phyloP scores from a whole-genome alignment of 2,888 invertebrate species.

The Dynastes maya region DNA sequence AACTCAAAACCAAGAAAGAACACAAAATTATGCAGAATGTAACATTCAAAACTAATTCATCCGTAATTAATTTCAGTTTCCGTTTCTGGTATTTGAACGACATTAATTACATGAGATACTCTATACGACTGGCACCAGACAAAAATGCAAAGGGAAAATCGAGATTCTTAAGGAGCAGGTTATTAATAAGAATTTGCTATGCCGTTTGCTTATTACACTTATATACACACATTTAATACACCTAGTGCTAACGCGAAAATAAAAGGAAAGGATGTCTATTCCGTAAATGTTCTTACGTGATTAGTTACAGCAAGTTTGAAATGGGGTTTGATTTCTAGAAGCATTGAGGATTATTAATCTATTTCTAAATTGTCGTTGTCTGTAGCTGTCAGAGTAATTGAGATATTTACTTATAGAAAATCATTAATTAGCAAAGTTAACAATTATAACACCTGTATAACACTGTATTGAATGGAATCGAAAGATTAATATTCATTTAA shows the following conservation, averaged over 20 bases:
- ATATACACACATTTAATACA: not conserved
- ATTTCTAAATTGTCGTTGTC: not conserved
- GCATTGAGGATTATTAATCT: not conserved
- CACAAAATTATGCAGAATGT: not conserved
- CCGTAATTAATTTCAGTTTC: conserved; percentile 12
- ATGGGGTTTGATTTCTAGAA: not conserved
- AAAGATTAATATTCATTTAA: too few relatives aligned
- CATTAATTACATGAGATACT: not conserved
- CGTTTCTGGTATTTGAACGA: not conserved
- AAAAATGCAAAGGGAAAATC: not conserved
- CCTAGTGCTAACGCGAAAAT: not conserved
- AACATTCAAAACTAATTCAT: not conserved
- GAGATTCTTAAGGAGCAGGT: conserved; percentile 4
- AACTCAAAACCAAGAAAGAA: not conserved
- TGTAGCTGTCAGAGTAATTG: not conserved
- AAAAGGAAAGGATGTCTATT: not conserved
- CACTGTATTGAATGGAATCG: too few relatives aligned
- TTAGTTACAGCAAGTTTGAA: not conserved
- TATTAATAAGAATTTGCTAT: conserved; percentile 36
- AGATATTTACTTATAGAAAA: too few relatives aligned
- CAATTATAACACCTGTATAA: too few relatives aligned
- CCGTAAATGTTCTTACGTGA: not conserved
- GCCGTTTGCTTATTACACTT: not conserved
- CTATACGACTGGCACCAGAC: not conserved
- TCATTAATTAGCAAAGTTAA: too few relatives aligned